Conservation (phyloP, 2,797 vertebrate genomes). For the Eulemur rubriventer region DNA sequence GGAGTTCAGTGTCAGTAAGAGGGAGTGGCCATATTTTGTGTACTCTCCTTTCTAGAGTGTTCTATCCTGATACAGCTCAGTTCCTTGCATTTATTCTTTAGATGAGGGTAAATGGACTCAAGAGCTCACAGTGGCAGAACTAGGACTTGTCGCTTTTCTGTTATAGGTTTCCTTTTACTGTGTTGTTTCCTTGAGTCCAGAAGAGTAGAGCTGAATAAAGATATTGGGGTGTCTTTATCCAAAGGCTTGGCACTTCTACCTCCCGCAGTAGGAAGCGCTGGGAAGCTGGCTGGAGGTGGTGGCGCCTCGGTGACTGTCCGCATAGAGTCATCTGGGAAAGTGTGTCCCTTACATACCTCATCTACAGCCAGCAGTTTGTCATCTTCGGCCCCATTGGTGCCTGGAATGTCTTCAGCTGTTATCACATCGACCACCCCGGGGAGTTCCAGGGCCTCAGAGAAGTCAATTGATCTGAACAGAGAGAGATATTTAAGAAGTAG, state of each 20-base stretch:
- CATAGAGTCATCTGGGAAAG: neutral
- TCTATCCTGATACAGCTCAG: neutral
- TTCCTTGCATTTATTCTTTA: neutral
- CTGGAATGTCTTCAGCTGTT: constrained; percentile 91
- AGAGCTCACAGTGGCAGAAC: neutral
- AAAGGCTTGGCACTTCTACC: neutral
- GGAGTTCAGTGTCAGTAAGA: neutral
- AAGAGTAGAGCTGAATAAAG: neutral
- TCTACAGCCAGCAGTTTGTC: constrained; percentile 86
- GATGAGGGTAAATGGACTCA: neutral
- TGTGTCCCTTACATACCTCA: constrained; percentile 76
- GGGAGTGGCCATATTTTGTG: neutral
- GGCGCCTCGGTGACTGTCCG: neutral
- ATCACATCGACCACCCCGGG: constrained; percentile 90
- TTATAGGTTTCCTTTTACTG: neutral
- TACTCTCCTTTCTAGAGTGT: neutral
- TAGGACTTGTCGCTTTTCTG: neutral
- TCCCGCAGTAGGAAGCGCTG: neutral
- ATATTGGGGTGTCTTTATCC: neutral
- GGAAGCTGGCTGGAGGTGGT: neutral
- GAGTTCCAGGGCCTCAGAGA: constrained; percentile 86
- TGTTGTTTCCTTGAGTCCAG: constrained; percentile 4
- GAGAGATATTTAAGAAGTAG: constrained; percentile 21
- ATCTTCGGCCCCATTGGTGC: constrained; percentile 84
- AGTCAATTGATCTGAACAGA: constrained; percentile 87